phyloP scores from a whole-genome alignment of 23 tunicate genomes.

The Botrylloides violaceus region DNA sequence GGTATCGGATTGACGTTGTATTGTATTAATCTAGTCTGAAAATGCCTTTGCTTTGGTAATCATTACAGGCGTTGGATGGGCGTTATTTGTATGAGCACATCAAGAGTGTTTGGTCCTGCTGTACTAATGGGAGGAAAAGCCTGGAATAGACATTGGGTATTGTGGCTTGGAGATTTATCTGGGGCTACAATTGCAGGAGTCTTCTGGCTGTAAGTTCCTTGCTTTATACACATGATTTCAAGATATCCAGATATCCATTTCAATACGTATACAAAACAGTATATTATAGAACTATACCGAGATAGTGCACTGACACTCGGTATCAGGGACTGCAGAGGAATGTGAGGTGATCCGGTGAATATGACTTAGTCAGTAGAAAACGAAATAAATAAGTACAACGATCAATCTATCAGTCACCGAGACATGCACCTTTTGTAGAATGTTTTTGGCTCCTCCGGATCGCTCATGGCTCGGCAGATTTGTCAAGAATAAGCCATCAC shows the following conservation, averaged over 20 bases:
- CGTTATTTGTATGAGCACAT: conserved; percentile 50
- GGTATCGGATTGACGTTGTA: background rate
- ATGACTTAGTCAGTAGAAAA: too few relatives aligned
- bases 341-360: too few relatives aligned
- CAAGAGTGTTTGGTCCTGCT: conserved; percentile 79
- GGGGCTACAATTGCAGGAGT: conserved; percentile 49
- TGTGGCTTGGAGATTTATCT: conserved; percentile 57
- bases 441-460: conserved; percentile 18
- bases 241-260: too few relatives aligned
- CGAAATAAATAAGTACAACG: too few relatives aligned
- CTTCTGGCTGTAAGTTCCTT: conserved; percentile 59
- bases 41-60: background rate
- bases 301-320: too few relatives aligned
- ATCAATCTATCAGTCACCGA: too few relatives aligned
- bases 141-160: conserved; percentile 73
- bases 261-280: too few relatives aligned
- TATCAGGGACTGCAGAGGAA: too few relatives aligned
- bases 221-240: too few relatives aligned
- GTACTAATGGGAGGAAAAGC: conserved; percentile 57
- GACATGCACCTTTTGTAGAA: too few relatives aligned
- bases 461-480: conserved; percentile 21
- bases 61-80: conserved; percentile 60
- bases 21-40: background rate
- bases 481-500: background rate
- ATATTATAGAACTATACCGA: too few relatives aligned